Evolutionary conservation across 2,888 invertebrate genomes (phyloP), one percentile per base, ranked within the genome.

Genomic region (Pharmacophagus antenor): DNA sequence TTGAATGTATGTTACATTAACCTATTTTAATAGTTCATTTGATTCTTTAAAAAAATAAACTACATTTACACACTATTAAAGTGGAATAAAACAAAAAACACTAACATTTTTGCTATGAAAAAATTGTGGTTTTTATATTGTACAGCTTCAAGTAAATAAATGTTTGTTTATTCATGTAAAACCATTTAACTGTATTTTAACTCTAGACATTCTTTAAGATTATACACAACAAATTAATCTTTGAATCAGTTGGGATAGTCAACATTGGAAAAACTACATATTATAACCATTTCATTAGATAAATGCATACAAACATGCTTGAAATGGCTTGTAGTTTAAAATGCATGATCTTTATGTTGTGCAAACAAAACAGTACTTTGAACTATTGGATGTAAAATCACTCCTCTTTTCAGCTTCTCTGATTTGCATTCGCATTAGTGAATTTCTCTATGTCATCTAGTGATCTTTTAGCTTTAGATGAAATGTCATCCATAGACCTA

Each of bases 401-500:
- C 74, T 89, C 88, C 82, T 89, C 86, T 84, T 91, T 91, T 91
- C 90, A 91, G 90, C 90, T 90, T 67, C 88, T 79, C 82, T 91
- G 90, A 77, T 88, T 89, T 41, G 90, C 87, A 76, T 88, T 90
- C 27, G 84, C 74, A 67, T 86, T 88, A 31, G 92, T 89, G 69
- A 93, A 91, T 79, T 92, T 93, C 71, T 94, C 94, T 77, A 95
- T 93, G 76, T 94, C 94, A 79, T 95, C 95, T 56, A 95, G 84
- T 59, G 94, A 94, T 72, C 93, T 93, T 78, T 94, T 95, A 12
- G 95, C 95, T 72, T 94, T 94, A 54, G 92, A 91, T 66, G 95
- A 94, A 70, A 95, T 92, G 77, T 95, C 96, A 78, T 96, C 96
- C 94, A 96, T 95, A 57, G 95, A 95, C 82, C 94, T 94, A 65